A percentile compares a stretch with the other conserved stretches of the same genome.
These are phyloP conservation scores for Cygnus olor DNA, from an alignment of 2,797 vertebrate genomes.

Conservation along the genomic window DNA sequence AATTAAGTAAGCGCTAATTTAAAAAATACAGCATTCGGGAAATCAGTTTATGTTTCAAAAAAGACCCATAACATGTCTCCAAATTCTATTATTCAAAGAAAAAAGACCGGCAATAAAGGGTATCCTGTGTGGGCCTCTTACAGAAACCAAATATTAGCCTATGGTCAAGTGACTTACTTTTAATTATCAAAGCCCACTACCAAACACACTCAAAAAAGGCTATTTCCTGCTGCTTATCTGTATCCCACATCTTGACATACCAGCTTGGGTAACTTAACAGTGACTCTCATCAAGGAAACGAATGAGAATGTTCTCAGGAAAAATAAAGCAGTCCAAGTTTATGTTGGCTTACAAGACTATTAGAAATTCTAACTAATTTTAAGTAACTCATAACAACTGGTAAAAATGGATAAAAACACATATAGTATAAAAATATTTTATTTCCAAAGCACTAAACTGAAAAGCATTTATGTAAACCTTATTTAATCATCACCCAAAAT, in stretches of 20 bases:
- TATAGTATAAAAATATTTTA: background rate
- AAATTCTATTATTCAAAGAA: background rate
- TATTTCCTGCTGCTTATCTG: background rate
- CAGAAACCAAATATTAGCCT: background rate
- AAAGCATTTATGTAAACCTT: background rate
- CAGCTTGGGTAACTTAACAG: background rate
- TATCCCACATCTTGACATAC: accelerated
- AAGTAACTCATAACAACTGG: background rate
- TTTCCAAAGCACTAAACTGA: background rate
- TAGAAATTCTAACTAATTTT: background rate
- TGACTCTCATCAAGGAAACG: background rate
- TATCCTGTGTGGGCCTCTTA: background rate
- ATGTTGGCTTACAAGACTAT: background rate
- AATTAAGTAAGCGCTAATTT: background rate
- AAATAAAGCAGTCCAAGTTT: background rate
- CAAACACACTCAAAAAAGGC: background rate
- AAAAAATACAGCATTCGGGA: background rate
- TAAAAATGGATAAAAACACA: background rate
- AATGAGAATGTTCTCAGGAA: background rate
- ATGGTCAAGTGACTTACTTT: background rate
- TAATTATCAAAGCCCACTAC: too few species aligned
- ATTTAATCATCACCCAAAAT: background rate
- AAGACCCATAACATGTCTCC: background rate
- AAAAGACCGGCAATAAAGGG: background rate
- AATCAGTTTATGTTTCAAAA: background rate